Evolutionary conservation across 2,888 invertebrate genomes (phyloP).

Genomic region (Ennomos erosarius): DNA sequence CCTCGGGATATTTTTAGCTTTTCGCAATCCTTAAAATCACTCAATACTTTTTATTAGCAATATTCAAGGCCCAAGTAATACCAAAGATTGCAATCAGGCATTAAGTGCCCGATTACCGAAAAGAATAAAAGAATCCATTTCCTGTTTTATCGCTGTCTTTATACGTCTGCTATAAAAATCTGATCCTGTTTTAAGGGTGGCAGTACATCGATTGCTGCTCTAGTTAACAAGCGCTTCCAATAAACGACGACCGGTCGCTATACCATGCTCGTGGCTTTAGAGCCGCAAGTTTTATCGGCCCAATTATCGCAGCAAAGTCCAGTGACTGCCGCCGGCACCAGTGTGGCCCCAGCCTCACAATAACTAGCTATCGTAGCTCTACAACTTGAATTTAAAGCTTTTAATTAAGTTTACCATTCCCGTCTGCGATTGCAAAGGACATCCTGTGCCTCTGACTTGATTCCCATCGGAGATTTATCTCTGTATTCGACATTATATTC

Average conservation of each 20-base stretch:
- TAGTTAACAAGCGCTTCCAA: slow-evolving; percentile 34
- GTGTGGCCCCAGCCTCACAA: slow-evolving; percentile 50
- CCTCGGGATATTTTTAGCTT: too few relatives aligned
- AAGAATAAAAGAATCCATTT: slow-evolving; percentile 23
- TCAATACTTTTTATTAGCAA: too few relatives aligned
- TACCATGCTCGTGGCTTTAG: slow-evolving; percentile 35
- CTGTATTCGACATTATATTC: slow-evolving; percentile 24
- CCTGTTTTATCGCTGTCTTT: slow-evolving; percentile 33
- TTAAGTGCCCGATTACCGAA: slow-evolving; percentile 25
- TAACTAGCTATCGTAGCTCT: slow-evolving; percentile 47
- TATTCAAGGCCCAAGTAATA: slow-evolving; percentile 2
- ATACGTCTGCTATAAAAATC: slow-evolving; percentile 36
- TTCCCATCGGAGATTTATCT: slow-evolving; percentile 48
- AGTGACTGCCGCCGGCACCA: slow-evolving; percentile 44
- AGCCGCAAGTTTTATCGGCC: slow-evolving; percentile 54
- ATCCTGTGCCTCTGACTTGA: slow-evolving; percentile 46
- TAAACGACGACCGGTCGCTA: slow-evolving; percentile 25
- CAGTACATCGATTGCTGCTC: slow-evolving; percentile 32
- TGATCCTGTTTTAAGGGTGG: slow-evolving; percentile 35
- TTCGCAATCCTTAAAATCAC: too few relatives aligned
- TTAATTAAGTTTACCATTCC: slow-evolving; percentile 55
- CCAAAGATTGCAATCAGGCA: slow-evolving; percentile 14
- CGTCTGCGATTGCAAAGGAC: slow-evolving; percentile 44
- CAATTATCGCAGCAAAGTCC: slow-evolving; percentile 53
- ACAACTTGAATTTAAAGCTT: slow-evolving; percentile 53